Percentiles rank a stretch among this genome's conserved stretches.
These are phyloP conservation scores for Cryptosula pallasiana DNA, from an alignment of 2,888 invertebrate species.

Conservation along the genomic window DNA sequence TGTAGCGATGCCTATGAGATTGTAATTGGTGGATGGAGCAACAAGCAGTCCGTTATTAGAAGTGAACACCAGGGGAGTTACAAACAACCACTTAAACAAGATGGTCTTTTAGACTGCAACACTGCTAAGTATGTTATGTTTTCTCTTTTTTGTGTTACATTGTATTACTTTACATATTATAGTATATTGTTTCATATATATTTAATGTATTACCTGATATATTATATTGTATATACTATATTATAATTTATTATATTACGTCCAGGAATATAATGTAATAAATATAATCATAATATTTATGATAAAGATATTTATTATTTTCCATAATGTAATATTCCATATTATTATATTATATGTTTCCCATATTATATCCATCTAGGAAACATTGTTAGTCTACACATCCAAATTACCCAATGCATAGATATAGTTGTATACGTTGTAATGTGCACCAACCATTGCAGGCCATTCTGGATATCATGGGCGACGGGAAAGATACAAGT, in stretches of 20 bases:
- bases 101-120: conserved; percentile 2
- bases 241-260: neutral
- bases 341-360: neutral
- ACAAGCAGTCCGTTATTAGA: conserved; percentile 18
- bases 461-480: conserved; percentile 23
- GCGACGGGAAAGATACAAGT: conserved; percentile 16
- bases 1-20: conserved; percentile 22
- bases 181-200: neutral
- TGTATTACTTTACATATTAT: too few species aligned
- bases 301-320: neutral
- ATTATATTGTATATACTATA: neutral
- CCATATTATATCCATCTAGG: too few species aligned
- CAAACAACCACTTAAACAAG: neutral
- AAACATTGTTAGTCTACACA: too few species aligned
- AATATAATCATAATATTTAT: too few species aligned
- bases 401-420: too few species aligned
- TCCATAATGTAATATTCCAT: neutral
- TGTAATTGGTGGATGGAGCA: conserved; percentile 19
- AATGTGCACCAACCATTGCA: too few species aligned
- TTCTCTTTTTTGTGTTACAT: too few species aligned
- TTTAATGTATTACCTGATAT: neutral
- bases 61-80: neutral
- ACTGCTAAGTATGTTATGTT: conserved; percentile 1
- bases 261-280: too few species aligned
- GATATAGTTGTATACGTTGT: too few species aligned